Evolutionary conservation across 2,888 invertebrate species (phyloP), one percentile per base, ranked within the genome.

Genomic region (Gisinianus flammeolus): DNA sequence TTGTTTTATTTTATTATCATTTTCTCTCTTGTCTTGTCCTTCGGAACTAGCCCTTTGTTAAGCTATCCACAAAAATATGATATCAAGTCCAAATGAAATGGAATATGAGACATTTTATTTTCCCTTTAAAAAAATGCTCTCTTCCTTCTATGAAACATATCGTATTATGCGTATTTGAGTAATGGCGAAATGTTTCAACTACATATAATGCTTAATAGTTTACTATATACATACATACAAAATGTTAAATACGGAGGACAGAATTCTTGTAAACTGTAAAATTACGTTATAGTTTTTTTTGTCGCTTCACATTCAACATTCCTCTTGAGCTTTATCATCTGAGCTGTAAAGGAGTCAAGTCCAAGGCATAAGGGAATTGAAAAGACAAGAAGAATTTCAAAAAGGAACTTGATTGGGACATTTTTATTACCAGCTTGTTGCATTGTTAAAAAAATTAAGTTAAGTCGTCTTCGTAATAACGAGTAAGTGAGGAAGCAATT

Each of bases 1-100:
- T 52, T 52, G 44, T 52, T 71, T 71, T 67, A 67, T 67, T 69
- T 71, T 71, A 71, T 71, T 54, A 52, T 30, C 71, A 24, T 71
- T 24, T 71, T 56, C 52, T 67, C 67, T 67, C 31, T 26, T 52
- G 6, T 30, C 56, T 26, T 71, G 71, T 5, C 56, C 71, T 71
- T 12, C 71, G 52, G 71, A 71, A 71, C 71, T 26, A 30, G 44
- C 52, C 52, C 22, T 28, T 26, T 30, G 52, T 71, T 71, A 22
- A 58, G 56, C 28, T 30, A 30, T 56, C 30, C n/a, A 28, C 69
- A 44, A 44, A 44, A 35, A 44, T 69, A n/a, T n/a, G n/a, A n/a
- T n/a, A n/a, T n/a, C n/a, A n/a, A n/a, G n/a, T n/a, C n/a, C n/a
- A n/a, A 44, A 19, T 44, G 19, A 19, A 44, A 44, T 44, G 44